Base-by-base conservation (phyloP, 2,888 invertebrate species). In the Oasisia sp. region DNA sequence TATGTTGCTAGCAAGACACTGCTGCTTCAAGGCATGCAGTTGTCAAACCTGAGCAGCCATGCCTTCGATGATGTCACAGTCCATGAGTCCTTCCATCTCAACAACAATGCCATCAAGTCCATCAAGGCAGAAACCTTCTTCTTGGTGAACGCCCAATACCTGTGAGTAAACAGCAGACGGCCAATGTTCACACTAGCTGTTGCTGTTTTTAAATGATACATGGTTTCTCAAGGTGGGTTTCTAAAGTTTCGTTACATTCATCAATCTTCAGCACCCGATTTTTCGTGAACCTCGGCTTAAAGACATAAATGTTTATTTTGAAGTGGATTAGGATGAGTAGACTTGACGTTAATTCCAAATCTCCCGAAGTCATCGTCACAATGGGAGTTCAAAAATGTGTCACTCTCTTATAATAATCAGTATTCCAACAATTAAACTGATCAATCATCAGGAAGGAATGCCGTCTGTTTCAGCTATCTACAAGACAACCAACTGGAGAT, bases 31-130 rank as follows among this genome's bases (percentile, higher is more conserved):
- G 74, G n/a, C 38, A 91, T 93, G 93, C 19, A 27, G n/a, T 32
- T 93, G 11, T 89, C 91, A 1, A 58, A 50, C 32, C 45, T 93
- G 8, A 91, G 91, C 12, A 56, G 89, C 27, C 56, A 91, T 11
- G 92, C 94, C 7, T 95, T 95, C 93, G 93, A 94, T n/a, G 92
- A 93, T 89, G 94, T 95, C 11, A 90, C 92, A 14, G 58, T 92
- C 27, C 92, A 93, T 5, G 27, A n/a, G 9, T 91, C 93, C 38
- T 38, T 95, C 1, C 44, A 93, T n/a, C 93, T 95, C 19, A 58
- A 94, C 5, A 32, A 93, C 44, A 95, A 95, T 44, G 91, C 93
- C 8, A 93, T 95, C 0, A 90, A 89, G 27, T 90, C 91, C 58
- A 92, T 94, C 12, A 92, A 93, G 14, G 92, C 50, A 27, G 58